These are phyloP conservation scores for Aplysia californica DNA, from an alignment of 1,140 invertebrate species.

Conservation along the genomic window DNA sequence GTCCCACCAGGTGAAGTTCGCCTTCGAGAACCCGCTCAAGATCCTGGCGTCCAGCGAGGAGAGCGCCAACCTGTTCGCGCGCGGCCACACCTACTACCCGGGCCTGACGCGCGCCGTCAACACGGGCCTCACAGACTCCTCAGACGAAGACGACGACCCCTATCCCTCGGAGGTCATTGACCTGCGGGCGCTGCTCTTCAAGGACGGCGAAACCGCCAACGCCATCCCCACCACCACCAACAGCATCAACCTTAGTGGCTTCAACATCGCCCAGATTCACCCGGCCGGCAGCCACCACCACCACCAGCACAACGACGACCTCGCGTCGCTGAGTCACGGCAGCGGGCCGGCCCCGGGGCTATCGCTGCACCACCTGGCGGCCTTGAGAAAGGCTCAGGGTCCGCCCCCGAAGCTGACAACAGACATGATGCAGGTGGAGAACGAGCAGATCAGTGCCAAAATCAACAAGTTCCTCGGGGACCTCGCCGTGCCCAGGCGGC, in stretches of 20 bases:
- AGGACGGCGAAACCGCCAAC: too few species aligned
- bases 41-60: conserved; percentile 6
- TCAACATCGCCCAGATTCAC: too few species aligned
- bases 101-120: conserved; percentile 22
- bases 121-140: neutral
- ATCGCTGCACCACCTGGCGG: neutral
- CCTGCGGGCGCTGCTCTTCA: conserved; percentile 1
- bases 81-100: conserved; percentile 38
- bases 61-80: conserved; percentile 3
- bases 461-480: conserved; percentile 43
- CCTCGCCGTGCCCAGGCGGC: conserved; percentile 12
- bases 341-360: neutral
- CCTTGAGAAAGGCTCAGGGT: conserved; percentile 17
- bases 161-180: conserved; percentile 50
- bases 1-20: conserved; percentile 33
- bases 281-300: neutral
- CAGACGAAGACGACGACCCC: conserved; percentile 35
- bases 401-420: conserved; percentile 34
- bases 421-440: conserved; percentile 45
- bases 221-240: too few species aligned
- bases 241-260: too few species aligned
- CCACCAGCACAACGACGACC: neutral
- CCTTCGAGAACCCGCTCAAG: conserved; percentile 29
- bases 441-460: conserved; percentile 41
- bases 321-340: neutral